These are phyloP conservation scores for Gavialis gangeticus DNA, from an alignment of 2,113 vertebrate species.

Conservation along the genomic window DNA sequence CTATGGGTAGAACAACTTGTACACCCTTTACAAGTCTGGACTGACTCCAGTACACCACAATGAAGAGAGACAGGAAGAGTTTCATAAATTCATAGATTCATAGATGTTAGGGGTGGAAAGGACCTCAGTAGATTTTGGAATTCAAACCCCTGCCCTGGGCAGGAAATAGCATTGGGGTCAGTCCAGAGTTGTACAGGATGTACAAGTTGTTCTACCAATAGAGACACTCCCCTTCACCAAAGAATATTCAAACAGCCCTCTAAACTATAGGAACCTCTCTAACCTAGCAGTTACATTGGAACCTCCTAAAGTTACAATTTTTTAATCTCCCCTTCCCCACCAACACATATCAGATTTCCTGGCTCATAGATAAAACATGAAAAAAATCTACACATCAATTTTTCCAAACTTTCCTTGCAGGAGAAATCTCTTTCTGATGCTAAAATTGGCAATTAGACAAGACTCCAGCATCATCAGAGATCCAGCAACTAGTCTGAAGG, in stretches of 20 bases:
- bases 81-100: too few relatives aligned
- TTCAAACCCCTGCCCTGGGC: too few relatives aligned
- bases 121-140: too few relatives aligned
- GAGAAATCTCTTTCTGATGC: not conserved
- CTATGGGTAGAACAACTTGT: not conserved
- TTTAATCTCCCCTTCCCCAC: not conserved
- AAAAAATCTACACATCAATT: not conserved
- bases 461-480: not conserved
- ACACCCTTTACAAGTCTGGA: too few relatives aligned
- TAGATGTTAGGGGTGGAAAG: too few relatives aligned
- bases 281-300: not conserved
- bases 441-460: not conserved
- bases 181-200: too few relatives aligned
- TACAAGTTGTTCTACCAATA: too few relatives aligned
- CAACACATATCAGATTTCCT: not conserved
- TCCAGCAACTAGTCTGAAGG: not conserved
- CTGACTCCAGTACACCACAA: too few relatives aligned
- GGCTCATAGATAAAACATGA: not conserved
- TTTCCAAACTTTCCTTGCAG: not conserved
- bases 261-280: not conserved
- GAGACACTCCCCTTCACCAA: too few relatives aligned
- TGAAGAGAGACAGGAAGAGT: too few relatives aligned
- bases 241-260: not conserved
- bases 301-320: not conserved
- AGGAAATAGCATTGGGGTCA: too few relatives aligned